Evolutionary conservation across 2,888 invertebrate species (phyloP), one percentile per base, ranked within the genome.

Genomic region (Meganola albula): DNA sequence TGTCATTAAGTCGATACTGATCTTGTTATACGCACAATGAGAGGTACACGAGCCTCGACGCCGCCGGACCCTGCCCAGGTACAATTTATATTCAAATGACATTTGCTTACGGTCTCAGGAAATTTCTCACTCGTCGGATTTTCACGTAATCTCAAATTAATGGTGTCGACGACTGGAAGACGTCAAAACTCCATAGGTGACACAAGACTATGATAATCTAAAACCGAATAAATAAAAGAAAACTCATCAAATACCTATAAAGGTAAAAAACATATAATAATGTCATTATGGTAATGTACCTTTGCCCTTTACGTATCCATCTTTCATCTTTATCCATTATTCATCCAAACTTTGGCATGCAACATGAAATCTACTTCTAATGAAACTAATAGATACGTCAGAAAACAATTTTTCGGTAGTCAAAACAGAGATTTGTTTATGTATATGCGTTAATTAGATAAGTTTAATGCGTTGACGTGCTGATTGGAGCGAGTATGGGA

Each of bases 1-100:
- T 84, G 85, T 85, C 84, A 85, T 85, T 84, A 85, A 80, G 80
- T 75, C 76, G 85, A 85, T 84, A 84, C 83, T 84, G 83, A 84
- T 84, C 85, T 84, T 84, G 85, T 84, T 83, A 82, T 82, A 84
- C 76, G 79, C 80, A 84, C 84, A 83, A 84, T 80, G 76, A 77
- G 71, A 74, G 74, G 71, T 69, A 70, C 74, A 71, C 59, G 63
- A 58, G 66, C 56, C 59, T 58, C 68, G 66, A 59, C 63, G 66
- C 68, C 40, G 48, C 32, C 32, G 49, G 53, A 58, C 63, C 54
- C 63, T 59, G 64, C 53, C n/a, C 63, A 63, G 74, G 67, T 72
- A 82, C 80, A 75, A 83, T 83, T 82, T 84, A 84, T 77, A 84
- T 85, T 82, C 77, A 79, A 84, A 84, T 83, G 74, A 78, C 79